These are phyloP conservation scores for Sturmia bella DNA, from an alignment of 2,888 invertebrate genomes.

Conservation along the genomic window DNA sequence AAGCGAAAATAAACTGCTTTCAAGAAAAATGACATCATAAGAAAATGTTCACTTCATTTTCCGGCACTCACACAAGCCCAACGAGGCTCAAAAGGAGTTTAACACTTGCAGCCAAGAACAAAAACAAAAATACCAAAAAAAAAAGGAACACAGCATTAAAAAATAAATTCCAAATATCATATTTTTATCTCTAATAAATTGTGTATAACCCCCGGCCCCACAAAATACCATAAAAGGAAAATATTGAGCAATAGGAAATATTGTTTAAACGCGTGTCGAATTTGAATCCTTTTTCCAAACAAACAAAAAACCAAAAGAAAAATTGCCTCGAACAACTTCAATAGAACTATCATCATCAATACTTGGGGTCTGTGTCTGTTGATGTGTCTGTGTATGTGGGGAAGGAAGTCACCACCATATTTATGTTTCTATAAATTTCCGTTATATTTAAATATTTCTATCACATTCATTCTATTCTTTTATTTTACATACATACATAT, in stretches of 20 bases:
- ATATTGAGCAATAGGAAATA: conserved; percentile 67
- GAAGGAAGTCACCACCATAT: conserved; percentile 68
- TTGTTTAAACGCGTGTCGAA: conserved; percentile 70
- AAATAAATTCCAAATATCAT: conserved; percentile 4
- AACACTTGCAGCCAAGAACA: conserved; percentile 44
- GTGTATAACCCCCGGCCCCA: conserved; percentile 45
- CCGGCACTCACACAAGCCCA: conserved; percentile 37
- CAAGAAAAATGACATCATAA: conserved; percentile 65
- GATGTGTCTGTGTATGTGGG: neutral
- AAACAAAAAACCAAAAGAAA: neutral
- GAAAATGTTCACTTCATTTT: conserved; percentile 72
- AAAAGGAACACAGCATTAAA: neutral
- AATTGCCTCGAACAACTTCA: conserved; percentile 32
- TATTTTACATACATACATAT: conserved; percentile 24
- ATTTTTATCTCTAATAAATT: conserved; percentile 59
- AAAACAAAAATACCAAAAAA: neutral
- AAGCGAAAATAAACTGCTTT: conserved; percentile 32
- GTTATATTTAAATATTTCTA: conserved; percentile 60
- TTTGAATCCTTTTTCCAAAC: conserved; percentile 64
- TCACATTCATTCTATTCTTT: conserved; percentile 45
- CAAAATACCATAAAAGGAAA: conserved; percentile 40
- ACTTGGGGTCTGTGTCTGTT: conserved; percentile 8
- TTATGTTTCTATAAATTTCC: conserved; percentile 65
- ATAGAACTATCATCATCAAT: conserved; percentile 62
- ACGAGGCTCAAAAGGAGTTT: conserved; percentile 44